Evolutionary conservation across 2,113 vertebrate species (phyloP), one percentile per base, ranked within the genome.

Genomic region (Sebastes schlegelii): DNA sequence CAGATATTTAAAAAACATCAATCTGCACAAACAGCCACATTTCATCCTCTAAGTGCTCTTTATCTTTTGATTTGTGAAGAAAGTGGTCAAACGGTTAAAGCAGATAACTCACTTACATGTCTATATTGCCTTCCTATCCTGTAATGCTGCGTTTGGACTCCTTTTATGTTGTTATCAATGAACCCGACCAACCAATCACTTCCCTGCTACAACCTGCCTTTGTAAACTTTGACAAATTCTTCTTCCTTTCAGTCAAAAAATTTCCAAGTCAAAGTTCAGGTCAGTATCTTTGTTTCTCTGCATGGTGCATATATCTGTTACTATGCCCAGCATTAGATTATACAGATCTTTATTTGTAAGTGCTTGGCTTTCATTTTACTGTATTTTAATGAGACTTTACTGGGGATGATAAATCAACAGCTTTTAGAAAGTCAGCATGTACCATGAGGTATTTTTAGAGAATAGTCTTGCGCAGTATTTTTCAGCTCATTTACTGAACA

Each of bases 211-310:
- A 65, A 48, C 4, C 21, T 79, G 21, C 21, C 64, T 69, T 67
- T 75, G 0, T 71, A 73, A 86, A 77, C 51, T 86, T 79, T 85
- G 62, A 88, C 55, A 51, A 69, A n/a, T 88, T 87, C 78, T 61
- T 89, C 73, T 89, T 54, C 88, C 77, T 97, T 97, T 85, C 94
- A 99, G 98, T 96, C 97, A 97, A 95, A 97, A 97, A 92, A 98
- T 99, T 93, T 97, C 98, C 67, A 99, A 99, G 95, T 99, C 98
- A 92, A 99, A 98, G 91, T 98, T 97, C 98, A 99, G 98, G 98
- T 99, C 83, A 97, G 98, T 98, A 91, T 91, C 82, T 88, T 17
- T 89, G 19, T 72, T 21, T 84, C 45, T 84, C 48, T 80, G 48
- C 54, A 63, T 63, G 61, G 10, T 74, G 42, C 78, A 19, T 77